A percentile compares a stretch with the other conserved stretches of the same genome.
Evolutionary conservation across 1,140 invertebrate genomes (phyloP).

Genomic region (Microplitis mediator): DNA sequence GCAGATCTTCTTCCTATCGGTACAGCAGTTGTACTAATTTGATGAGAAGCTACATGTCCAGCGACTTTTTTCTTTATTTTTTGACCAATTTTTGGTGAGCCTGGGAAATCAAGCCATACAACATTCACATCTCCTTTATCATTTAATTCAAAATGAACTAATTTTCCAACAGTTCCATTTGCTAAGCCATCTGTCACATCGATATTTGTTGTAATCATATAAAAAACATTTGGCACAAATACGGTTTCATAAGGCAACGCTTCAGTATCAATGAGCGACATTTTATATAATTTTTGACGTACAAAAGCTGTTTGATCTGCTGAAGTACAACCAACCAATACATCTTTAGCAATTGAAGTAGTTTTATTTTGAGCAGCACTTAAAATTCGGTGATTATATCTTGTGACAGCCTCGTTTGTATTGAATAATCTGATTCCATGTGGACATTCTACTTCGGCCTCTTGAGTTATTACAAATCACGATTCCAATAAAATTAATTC

Average conservation of each 20-base stretch:
- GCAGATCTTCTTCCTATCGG: conserved; percentile 39
- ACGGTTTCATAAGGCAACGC: conserved; percentile 47
- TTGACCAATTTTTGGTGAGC: conserved; percentile 28
- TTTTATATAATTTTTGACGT: conserved; percentile 48
- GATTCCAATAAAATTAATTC: conserved; percentile 32
- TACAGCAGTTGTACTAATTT: conserved; percentile 24
- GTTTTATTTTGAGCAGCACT: conserved; percentile 37
- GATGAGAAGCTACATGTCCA: conserved; percentile 4
- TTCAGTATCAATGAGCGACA: conserved; percentile 42
- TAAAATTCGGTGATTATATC: conserved; percentile 34
- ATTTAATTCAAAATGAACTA: conserved; percentile 24
- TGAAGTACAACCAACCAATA: conserved; percentile 31
- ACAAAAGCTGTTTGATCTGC: conserved; percentile 34
- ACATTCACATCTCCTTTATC: conserved; percentile 25
- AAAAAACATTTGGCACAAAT: conserved; percentile 40
- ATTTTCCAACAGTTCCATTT: conserved; percentile 44
- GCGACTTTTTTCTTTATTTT: conserved; percentile 33
- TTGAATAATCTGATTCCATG: conserved; percentile 34
- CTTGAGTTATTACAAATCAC: conserved; percentile 27
- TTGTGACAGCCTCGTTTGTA: conserved; percentile 25
- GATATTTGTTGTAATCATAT: conserved; percentile 53
- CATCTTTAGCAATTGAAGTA: conserved; percentile 37
- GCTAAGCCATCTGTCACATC: conserved; percentile 49
- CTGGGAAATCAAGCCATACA: conserved; percentile 34
- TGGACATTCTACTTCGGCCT: conserved; percentile 31